phyloP scores from a whole-genome alignment of 2,888 invertebrate species.

The Polydrusus cervinus region DNA sequence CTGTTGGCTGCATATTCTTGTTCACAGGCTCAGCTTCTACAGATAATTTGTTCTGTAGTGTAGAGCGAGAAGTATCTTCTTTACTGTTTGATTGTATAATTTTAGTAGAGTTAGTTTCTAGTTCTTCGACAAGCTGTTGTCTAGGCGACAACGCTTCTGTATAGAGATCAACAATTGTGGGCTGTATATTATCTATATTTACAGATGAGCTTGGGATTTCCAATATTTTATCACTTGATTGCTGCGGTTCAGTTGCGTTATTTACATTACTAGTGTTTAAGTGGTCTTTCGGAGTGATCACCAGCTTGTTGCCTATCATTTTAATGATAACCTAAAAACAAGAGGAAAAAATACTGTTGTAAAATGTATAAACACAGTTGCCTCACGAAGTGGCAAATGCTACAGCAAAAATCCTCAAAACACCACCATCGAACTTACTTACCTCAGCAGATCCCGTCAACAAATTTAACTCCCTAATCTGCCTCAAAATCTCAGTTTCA shows the following conservation, averaged over 20 bases:
- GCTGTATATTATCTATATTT: too few species aligned
- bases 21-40: neutral
- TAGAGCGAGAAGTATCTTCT: too few species aligned
- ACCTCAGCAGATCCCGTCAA: conserved; percentile 7
- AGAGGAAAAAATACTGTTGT: neutral
- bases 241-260: neutral
- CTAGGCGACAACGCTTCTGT: neutral
- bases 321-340: neutral
- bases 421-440: neutral
- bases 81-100: too few species aligned
- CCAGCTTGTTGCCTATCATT: conserved; percentile 10
- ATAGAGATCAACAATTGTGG: neutral
- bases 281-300: conserved; percentile 12
- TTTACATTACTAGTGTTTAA: neutral
- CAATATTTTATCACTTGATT: neutral
- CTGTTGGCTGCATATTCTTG: neutral
- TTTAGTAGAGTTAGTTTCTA: neutral
- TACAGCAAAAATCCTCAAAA: neutral
- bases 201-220: conserved; percentile 1
- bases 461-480: conserved; percentile 16
- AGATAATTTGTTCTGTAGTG: neutral
- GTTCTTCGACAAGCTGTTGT: neutral
- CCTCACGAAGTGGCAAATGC: too few species aligned
- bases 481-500: conserved; percentile 1
- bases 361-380: neutral